phyloP scores from a whole-genome alignment of 2,888 invertebrate genomes.

The Apotomis capreana region DNA sequence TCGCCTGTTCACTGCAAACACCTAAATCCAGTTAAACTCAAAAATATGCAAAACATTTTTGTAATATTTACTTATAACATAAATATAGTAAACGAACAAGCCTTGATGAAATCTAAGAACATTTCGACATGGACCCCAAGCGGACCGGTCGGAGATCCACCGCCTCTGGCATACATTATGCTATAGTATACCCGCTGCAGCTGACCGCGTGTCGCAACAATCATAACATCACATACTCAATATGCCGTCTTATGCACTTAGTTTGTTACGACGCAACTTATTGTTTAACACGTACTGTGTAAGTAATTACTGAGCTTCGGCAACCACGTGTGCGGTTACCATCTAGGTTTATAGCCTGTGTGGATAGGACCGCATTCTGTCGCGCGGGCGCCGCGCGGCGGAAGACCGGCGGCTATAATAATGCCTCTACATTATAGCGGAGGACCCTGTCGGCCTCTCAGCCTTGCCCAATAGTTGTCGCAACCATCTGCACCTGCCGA shows the following conservation, averaged over 20 bases:
- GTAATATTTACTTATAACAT: constrained; percentile 36
- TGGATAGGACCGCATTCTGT: constrained; percentile 24
- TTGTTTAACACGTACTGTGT: constrained; percentile 57
- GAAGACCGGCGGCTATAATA: constrained; percentile 29
- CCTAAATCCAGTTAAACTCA: background rate
- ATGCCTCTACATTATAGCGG: constrained; percentile 20
- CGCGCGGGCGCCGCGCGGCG: constrained; percentile 1
- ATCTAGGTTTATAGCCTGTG: constrained; percentile 59
- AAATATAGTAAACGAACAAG: constrained; percentile 52
- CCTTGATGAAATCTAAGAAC: constrained; percentile 56
- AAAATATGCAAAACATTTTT: constrained; percentile 19
- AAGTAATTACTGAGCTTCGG: constrained; percentile 73
- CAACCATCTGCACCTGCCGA: constrained; percentile 79
- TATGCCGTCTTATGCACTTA: constrained; percentile 25
- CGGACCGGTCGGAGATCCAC: constrained; percentile 62
- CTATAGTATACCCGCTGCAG: constrained; percentile 7
- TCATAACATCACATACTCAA: constrained; percentile 46
- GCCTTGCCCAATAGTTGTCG: constrained; percentile 79
- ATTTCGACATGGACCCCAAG: constrained; percentile 55
- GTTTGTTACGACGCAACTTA: constrained; percentile 35
- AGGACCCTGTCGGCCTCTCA: constrained; percentile 30
- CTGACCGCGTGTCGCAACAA: constrained; percentile 51
- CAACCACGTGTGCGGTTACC: constrained; percentile 68
- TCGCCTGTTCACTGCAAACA: background rate
- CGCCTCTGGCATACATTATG: constrained; percentile 52